Evolutionary conservation across 2,888 invertebrate genomes (phyloP).

Genomic region (Andrena bucephala): DNA sequence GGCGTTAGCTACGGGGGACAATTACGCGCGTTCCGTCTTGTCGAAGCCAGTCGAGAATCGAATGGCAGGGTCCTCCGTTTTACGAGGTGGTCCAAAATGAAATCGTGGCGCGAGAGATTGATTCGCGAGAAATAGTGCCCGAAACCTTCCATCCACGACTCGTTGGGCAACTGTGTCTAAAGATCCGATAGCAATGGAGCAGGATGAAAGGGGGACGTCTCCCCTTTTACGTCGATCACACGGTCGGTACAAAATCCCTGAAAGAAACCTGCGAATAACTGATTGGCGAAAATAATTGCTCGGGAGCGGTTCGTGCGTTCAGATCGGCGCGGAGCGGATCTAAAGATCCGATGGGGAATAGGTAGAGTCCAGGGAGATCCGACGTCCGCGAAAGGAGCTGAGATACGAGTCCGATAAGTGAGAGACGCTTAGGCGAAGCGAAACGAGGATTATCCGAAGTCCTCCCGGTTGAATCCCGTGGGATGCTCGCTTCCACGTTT

Average conservation of each 20-base stretch:
- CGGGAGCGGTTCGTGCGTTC: too few relatives aligned
- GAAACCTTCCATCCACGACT: background rate
- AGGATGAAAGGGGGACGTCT: too few relatives aligned
- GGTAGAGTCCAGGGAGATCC: background rate
- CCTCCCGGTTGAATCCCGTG: conserved; percentile 72
- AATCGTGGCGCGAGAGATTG: conserved; percentile 5
- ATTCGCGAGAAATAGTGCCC: conserved; percentile 5
- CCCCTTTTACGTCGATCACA: too few relatives aligned
- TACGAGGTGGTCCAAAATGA: conserved; percentile 11
- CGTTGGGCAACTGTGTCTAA: conserved; percentile 1
- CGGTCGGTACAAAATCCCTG: too few relatives aligned
- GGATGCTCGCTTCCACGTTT: conserved; percentile 62
- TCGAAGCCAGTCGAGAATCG: conserved; percentile 15
- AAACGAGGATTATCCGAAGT: conserved; percentile 78
- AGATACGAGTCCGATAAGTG: conserved; percentile 81
- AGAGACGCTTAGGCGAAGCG: conserved; percentile 76
- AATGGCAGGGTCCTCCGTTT: conserved; percentile 17
- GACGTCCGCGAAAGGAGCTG: conserved; percentile 61
- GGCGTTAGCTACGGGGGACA: conserved; percentile 24
- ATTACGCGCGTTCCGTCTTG: conserved; percentile 27
- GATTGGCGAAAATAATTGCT: too few relatives aligned
- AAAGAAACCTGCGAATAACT: too few relatives aligned
- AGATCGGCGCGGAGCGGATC: background rate
- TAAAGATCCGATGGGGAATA: conserved; percentile 44
- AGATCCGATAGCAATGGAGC: too few relatives aligned